These are phyloP conservation scores for Xenopus borealis DNA, from an alignment of 2,113 vertebrate genomes.

Conservation along the genomic window DNA sequence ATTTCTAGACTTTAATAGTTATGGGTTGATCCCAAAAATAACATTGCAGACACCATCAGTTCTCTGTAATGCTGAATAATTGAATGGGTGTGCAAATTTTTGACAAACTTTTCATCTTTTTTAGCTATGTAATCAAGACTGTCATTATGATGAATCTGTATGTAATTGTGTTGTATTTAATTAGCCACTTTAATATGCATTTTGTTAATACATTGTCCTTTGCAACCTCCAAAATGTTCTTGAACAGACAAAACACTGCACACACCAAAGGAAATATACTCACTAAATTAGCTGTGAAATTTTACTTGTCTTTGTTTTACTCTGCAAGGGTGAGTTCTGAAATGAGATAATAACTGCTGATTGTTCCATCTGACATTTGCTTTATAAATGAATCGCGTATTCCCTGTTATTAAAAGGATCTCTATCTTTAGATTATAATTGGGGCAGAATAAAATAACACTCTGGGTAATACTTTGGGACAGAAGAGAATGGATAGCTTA, in stretches of 20 bases:
- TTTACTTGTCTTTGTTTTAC: constrained; percentile 7
- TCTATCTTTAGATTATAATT: constrained; percentile 1
- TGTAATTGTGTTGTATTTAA: constrained; percentile 35
- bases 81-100: constrained; percentile 6
- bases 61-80: background rate
- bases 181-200: constrained; percentile 30
- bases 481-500: background rate
- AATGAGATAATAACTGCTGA: constrained; percentile 9
- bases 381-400: constrained; percentile 16
- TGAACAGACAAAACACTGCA: constrained; percentile 37
- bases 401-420: background rate
- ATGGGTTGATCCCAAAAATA: too few relatives aligned
- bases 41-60: too few relatives aligned
- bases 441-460: constrained; percentile 15
- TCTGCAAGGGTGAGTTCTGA: constrained; percentile 1
- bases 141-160: constrained; percentile 43
- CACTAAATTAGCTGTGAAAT: constrained; percentile 9
- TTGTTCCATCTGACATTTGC: constrained; percentile 8
- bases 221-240: constrained; percentile 43
- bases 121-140: constrained; percentile 42
- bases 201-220: constrained; percentile 27
- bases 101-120: constrained; percentile 8
- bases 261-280: constrained; percentile 5
- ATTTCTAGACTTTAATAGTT: too few relatives aligned
- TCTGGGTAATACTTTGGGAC: background rate